Base-by-base conservation (phyloP, 2,797 vertebrate genomes). In the Xenops minutus region DNA sequence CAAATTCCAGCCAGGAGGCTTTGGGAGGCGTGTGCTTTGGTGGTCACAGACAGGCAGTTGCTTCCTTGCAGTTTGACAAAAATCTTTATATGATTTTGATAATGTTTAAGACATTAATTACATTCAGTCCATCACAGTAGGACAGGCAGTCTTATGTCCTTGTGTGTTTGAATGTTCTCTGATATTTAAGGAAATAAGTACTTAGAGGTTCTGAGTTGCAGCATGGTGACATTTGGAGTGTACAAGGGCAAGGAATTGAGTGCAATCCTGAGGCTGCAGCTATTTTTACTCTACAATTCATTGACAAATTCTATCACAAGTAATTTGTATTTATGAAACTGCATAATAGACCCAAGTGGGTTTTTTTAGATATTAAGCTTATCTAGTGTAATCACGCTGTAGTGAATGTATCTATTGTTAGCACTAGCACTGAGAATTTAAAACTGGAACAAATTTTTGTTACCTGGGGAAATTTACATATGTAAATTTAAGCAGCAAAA, bases 401-500 rank as follows among this genome's bases (percentile, higher is more conserved):
- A 92, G 46, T 80, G 52, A 91, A 85, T 72, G 22, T 91, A 80
- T 49, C 88, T 89, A 89, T 80, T 89, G 81, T 96, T 88, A 92
- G 41, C 67, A 61, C 49, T 76, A 92, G 56, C 74, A 77, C 12
- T 41, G 79, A 84, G 72, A 95, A 91, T 80, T 95, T 77, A 71
- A 76, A 89, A 82, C 37, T 6, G 29, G 80, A 91, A 79, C 39
- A 92, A 67, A 71, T 76, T 93, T 92, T 83, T 96, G 52, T 61
- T 87, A 95, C 37, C 92, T 77, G 85, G 86, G 78, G 92, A 96
- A 95, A 96, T 91, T 85, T 87, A 80, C 43, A 74, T 67, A 89
- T 72, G 64, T 75, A 92, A 96, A 93, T 95, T 67, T 51, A 87
- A 77, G 72, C 22, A 94, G 56, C 5, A 82, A 87, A 94, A 89